phyloP scores from a whole-genome alignment of 2,888 invertebrate species.

The Aricia artaxerxes region DNA sequence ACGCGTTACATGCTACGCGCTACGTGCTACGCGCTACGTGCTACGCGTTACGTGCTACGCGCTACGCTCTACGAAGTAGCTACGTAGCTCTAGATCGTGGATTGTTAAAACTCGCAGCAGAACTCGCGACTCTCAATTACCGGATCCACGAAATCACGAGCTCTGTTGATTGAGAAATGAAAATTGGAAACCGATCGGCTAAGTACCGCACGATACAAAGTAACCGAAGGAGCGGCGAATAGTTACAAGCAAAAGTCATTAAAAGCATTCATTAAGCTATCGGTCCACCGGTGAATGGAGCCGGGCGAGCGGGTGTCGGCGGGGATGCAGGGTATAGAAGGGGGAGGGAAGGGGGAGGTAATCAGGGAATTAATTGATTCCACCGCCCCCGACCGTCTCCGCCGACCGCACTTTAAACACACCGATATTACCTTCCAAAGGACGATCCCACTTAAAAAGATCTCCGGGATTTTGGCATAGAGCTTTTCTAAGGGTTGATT shows the following conservation, averaged over 20 bases:
- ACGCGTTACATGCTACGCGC: neutral
- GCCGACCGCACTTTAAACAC: slow-evolving; percentile 14
- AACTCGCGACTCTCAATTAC: neutral
- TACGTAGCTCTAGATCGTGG: neutral
- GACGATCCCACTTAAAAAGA: neutral
- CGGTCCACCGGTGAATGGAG: slow-evolving; percentile 31
- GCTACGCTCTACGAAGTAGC: neutral
- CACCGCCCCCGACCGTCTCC: slow-evolving; percentile 21
- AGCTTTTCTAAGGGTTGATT: neutral
- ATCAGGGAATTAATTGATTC: slow-evolving; percentile 41
- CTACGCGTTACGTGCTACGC: neutral
- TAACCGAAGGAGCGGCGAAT: slow-evolving; percentile 12
- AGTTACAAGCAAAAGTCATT: slow-evolving; percentile 29
- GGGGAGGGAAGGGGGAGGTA: slow-evolving; percentile 33
- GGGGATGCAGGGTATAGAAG: slow-evolving; percentile 5
- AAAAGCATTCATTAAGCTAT: slow-evolving; percentile 31
- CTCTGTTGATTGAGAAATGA: neutral
- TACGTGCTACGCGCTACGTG: too few species aligned
- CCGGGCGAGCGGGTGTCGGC: neutral
- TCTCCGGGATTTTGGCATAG: neutral
- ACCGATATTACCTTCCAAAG: slow-evolving; percentile 23
- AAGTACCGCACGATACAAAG: neutral
- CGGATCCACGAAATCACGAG: neutral
- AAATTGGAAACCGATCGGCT: neutral
- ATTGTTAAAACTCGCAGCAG: neutral